Conservation (phyloP, 2,113 vertebrate genomes). For the Hydropotes inermis region DNA sequence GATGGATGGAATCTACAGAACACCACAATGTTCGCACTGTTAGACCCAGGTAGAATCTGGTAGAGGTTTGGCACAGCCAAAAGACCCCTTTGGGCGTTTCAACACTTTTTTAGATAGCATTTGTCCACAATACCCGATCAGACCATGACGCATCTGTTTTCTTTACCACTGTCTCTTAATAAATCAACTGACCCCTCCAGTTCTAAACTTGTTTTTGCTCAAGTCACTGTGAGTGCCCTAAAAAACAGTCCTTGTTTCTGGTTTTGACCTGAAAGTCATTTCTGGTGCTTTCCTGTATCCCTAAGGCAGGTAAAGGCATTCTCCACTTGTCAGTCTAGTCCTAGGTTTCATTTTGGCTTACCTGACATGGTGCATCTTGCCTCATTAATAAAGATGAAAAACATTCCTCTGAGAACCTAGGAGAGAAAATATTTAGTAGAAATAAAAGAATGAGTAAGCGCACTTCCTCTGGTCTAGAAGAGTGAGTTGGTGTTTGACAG, state of each 20-base stretch:
- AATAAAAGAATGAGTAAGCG: background rate
- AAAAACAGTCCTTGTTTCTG: background rate
- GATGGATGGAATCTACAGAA: background rate
- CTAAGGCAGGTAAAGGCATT: background rate
- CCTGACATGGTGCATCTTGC: background rate
- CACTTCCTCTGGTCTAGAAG: background rate
- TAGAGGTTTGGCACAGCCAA: background rate
- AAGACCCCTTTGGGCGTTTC: background rate
- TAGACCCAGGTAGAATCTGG: background rate
- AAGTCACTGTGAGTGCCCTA: background rate
- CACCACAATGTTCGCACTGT: background rate
- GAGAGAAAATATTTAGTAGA: background rate
- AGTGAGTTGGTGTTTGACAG: background rate
- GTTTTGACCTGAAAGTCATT: background rate
- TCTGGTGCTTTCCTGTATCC: background rate
- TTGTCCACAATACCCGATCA: background rate
- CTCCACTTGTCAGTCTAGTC: background rate
- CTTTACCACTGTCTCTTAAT: background rate
- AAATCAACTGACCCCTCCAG: background rate
- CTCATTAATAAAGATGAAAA: background rate
- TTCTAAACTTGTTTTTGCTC: background rate
- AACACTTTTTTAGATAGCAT: background rate
- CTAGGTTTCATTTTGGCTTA: background rate
- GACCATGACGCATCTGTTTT: background rate
- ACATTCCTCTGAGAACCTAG: background rate